Evolutionary conservation across 35 echinoderm and acorn worm genomes (phyloP).

Genomic region (Acanthaster planci): DNA sequence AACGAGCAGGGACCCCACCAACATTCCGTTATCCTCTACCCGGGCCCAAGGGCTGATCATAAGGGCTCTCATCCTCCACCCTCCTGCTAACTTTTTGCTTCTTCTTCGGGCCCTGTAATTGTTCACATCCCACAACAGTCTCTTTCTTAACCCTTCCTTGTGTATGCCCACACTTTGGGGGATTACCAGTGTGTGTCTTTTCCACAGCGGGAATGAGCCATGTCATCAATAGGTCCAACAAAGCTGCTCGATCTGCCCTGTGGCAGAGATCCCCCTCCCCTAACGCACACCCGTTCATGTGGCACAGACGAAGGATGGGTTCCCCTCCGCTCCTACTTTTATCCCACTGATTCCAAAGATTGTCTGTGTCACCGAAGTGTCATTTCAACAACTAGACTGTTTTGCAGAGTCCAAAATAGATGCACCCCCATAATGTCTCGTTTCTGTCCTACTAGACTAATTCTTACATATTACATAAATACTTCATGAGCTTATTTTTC

Average conservation of each 20-base stretch:
- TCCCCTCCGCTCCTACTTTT: too few species aligned
- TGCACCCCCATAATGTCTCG: too few species aligned
- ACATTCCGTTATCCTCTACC: background rate
- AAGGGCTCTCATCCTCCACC: background rate
- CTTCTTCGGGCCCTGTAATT: background rate
- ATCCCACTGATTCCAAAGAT: too few species aligned
- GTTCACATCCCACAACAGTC: constrained; percentile 11
- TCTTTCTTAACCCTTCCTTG: background rate
- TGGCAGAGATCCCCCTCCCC: background rate
- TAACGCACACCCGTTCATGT: background rate
- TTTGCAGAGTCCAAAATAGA: too few species aligned
- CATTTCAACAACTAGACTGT: too few species aligned
- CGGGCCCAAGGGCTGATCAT: background rate
- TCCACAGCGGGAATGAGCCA: constrained; percentile 15
- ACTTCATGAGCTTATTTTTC: too few species aligned
- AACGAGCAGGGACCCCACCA: background rate
- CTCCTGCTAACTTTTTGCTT: background rate
- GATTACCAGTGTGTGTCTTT: constrained; percentile 23
- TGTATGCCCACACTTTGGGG: constrained; percentile 20
- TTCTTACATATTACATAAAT: too few species aligned
- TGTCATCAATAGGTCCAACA: constrained; percentile 33
- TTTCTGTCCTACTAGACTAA: too few species aligned
- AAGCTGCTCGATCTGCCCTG: constrained; percentile 9
- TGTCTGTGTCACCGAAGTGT: too few species aligned
- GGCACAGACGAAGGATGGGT: too few species aligned